Evolutionary conservation across 2,888 invertebrate genomes (phyloP), one percentile per base, ranked within the genome.

Genomic region (Drosophila buzzatii): DNA sequence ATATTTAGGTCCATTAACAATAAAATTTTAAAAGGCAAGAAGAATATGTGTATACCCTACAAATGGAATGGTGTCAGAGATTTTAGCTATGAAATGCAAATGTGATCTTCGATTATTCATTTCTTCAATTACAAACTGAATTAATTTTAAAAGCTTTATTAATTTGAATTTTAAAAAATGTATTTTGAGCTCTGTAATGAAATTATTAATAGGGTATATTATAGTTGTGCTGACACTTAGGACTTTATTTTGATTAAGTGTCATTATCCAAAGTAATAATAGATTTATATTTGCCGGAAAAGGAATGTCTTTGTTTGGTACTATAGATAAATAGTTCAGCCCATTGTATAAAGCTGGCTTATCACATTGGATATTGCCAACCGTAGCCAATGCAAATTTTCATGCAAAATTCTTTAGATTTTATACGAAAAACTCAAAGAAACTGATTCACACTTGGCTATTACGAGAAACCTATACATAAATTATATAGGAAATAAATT

Each of bases 391-490:
- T 61, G 31, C 20, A 2, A 53, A 57, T 55, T 67, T 31, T 10
- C 5, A 62, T 45, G 73, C 58, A 35, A 53, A 45, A 73, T 77
- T 72, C 55, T 45, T 68, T 0, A 41, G 37, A 67, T 58, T 45
- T 39, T 52, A 27, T 4, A 14, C 27, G n/a, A 41, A 49, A 55
- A 56, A 39, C 18, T 55, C 53, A 55, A 18, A 20, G 42, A 57
- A n/a, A 4, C 51, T 12, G 4, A 47, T 2, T 4, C 35, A 3
- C 6, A 16, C 7, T 45, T 45, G 37, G 16, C 10, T 20, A 16
- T 23, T 37, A 14, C 18, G 33, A 23, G 20, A 23, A 8, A 7
- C 3, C n/a, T n/a, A 14, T 20, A 14, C 3, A 20, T 12, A 42
- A 9, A 27, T 27, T 27, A 27, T 27, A 27, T 27, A 27, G 27